Percentiles rank a stretch among this genome's conserved stretches.
These are phyloP conservation scores for Thaleichthys pacificus DNA, from an alignment of 2,797 vertebrate species.

Conservation along the genomic window DNA sequence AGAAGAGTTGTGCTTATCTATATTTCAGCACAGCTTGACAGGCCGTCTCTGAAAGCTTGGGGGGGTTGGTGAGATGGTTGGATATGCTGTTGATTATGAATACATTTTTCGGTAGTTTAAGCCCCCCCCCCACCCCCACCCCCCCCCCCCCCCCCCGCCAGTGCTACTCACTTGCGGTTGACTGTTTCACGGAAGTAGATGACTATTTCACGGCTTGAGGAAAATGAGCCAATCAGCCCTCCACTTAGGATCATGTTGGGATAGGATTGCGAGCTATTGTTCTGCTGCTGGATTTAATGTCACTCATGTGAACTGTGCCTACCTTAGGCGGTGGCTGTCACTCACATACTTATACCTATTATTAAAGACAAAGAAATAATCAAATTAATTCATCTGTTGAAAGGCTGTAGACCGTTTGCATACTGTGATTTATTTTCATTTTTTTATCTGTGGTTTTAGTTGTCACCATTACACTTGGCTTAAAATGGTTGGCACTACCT, in stretches of 20 bases:
- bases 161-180: too few relatives aligned
- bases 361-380: too few relatives aligned
- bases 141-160: too few relatives aligned
- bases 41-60: constrained; percentile 28
- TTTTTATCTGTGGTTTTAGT: too few relatives aligned
- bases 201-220: constrained; percentile 5
- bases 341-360: too few relatives aligned
- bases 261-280: background rate
- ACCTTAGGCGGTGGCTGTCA: too few relatives aligned
- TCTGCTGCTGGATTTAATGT: background rate
- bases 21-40: constrained; percentile 27
- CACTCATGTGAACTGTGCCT: background rate
- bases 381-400: too few relatives aligned
- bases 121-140: background rate
- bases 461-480: background rate
- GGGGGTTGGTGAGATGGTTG: constrained; percentile 29
- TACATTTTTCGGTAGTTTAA: background rate
- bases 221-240: background rate
- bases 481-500: background rate
- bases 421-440: too few relatives aligned
- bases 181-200: background rate
- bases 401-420: too few relatives aligned
- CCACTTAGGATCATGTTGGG: background rate
- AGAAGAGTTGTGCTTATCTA: constrained; percentile 39
- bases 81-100: constrained; percentile 17